A percentile compares a stretch with the other conserved stretches of the same genome.
These are phyloP conservation scores for Gopherus flavomarginatus DNA, from an alignment of 2,113 vertebrate species.

Conservation along the genomic window DNA sequence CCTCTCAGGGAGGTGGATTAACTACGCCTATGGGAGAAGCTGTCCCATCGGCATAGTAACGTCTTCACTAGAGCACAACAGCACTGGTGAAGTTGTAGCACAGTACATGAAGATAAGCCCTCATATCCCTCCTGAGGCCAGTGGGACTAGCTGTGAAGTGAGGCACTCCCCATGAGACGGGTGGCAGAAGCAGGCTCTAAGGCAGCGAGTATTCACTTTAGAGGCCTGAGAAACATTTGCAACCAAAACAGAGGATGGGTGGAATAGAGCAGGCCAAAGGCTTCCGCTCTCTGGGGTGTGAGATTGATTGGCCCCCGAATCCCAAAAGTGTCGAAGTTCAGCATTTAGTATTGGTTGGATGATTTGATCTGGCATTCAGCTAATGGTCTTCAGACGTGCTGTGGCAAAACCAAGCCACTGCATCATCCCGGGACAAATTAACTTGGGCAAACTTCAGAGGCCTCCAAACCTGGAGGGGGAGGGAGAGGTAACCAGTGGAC, in stretches of 20 bases:
- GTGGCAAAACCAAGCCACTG: background rate
- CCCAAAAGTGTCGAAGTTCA: background rate
- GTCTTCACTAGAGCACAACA: no score
- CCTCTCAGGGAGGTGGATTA: no score
- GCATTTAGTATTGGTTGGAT: background rate
- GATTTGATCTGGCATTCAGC: background rate
- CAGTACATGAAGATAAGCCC: no score
- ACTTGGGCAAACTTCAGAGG: background rate
- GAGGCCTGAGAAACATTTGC: background rate
- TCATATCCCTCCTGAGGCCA: no score
- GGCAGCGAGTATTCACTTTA: no score
- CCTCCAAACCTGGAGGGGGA: background rate
- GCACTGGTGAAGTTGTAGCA: no score
- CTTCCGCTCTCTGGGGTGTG: background rate
- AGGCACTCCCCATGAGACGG: background rate
- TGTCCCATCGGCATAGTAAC: no score
- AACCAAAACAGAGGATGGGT: background rate
- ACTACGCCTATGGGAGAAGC: no score
- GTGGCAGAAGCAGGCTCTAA: background rate
- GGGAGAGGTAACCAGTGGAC: no score
- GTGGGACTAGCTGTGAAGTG: no score
- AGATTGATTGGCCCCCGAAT: background rate
- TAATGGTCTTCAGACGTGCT: background rate
- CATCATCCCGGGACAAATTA: background rate
- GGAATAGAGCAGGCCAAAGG: background rate